These are phyloP conservation scores for Epinotia nisella DNA, from an alignment of 2,888 invertebrate genomes.

Conservation along the genomic window DNA sequence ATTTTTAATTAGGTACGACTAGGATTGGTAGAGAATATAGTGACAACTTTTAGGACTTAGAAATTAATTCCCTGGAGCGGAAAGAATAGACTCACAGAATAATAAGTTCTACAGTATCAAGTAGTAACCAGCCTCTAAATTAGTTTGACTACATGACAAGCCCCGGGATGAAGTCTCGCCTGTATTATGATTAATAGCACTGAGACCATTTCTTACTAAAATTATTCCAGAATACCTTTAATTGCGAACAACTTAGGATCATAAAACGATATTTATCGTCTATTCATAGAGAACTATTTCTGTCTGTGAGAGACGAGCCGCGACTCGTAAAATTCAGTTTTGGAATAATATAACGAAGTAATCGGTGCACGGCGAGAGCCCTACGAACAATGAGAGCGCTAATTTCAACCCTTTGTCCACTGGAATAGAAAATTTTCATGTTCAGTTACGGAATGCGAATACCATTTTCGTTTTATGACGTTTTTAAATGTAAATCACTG, in stretches of 20 bases:
- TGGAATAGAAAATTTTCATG: conserved; percentile 81
- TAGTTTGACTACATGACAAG: conserved; percentile 4
- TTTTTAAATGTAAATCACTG: conserved; percentile 78
- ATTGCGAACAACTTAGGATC: conserved; percentile 22
- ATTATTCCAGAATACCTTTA: conserved; percentile 28
- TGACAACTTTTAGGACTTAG: background rate
- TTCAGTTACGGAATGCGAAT: conserved; percentile 68
- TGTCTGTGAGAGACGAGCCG: conserved; percentile 40
- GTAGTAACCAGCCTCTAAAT: background rate
- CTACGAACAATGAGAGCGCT: conserved; percentile 76
- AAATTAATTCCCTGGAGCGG: background rate
- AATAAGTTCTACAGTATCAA: background rate
- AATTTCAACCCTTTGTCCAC: conserved; percentile 81
- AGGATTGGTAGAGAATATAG: conserved; percentile 23
- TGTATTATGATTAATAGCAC: conserved; percentile 7
- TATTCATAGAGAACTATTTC: conserved; percentile 40
- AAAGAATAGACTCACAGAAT: background rate
- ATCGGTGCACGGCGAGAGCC: conserved; percentile 58
- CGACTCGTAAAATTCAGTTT: conserved; percentile 67
- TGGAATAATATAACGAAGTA: conserved; percentile 81
- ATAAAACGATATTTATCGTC: conserved; percentile 31
- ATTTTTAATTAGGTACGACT: conserved; percentile 42
- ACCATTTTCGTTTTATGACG: conserved; percentile 74
- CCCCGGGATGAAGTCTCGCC: background rate
- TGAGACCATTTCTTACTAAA: conserved; percentile 16